Conservation (phyloP, 2,113 vertebrate species). For the Bujurquina vittata region DNA sequence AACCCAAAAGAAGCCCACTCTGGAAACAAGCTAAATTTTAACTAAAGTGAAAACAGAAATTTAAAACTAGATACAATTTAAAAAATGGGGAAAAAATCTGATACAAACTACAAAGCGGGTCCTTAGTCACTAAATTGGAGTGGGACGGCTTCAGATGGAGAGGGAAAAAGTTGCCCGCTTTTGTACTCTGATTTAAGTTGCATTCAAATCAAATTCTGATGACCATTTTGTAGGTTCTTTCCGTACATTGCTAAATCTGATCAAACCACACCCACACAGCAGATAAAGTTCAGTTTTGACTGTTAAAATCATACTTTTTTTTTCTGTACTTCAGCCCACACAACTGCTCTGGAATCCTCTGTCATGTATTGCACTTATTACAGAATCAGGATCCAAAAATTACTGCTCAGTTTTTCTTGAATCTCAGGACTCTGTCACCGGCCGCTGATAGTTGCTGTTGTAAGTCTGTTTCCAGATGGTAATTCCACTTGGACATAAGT, state of each 20-base stretch:
- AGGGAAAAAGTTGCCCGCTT: too few species aligned
- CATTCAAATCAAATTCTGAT: not conserved
- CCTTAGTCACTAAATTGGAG: not conserved
- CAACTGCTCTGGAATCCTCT: not conserved
- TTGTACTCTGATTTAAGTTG: not conserved
- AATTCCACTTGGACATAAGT: not conserved
- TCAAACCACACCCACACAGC: not conserved
- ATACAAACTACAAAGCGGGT: not conserved
- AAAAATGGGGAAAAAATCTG: not conserved
- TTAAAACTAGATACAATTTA: not conserved
- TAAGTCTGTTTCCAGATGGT: not conserved
- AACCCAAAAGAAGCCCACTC: not conserved
- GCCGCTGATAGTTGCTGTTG: not conserved
- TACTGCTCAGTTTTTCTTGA: not conserved
- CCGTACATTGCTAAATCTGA: not conserved
- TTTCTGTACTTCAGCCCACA: not conserved
- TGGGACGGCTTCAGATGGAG: not conserved
- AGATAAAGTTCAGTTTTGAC: not conserved
- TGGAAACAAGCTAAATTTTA: not conserved
- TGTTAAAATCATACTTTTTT: not conserved
- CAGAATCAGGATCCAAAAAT: too few species aligned
- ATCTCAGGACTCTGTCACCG: not conserved
- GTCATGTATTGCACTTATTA: not conserved
- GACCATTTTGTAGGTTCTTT: not conserved
- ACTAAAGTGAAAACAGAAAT: not conserved